Base-by-base conservation (phyloP, 2,888 invertebrate species). In the Orthonevra nobilis region DNA sequence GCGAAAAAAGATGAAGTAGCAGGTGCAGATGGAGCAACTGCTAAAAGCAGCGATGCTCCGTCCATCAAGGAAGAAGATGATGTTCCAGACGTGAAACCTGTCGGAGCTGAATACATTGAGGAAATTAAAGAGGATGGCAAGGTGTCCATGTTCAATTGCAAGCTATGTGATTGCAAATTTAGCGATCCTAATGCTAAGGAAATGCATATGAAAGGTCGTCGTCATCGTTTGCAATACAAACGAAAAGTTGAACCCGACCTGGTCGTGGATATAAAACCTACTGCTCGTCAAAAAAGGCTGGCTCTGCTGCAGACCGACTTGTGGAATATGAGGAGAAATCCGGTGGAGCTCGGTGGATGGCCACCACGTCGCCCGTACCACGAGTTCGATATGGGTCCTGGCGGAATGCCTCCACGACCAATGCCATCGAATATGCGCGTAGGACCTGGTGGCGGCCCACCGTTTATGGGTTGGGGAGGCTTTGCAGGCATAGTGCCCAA, bases 131-230 rank as follows among this genome's bases (percentile, higher is more conserved):
- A 94, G 83, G 96, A 96, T 83, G 97, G 97, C 87, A 93, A 93
- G 89, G 92, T 92, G 68, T 92, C 97, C 83, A 94, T 94, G 88
- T 98, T 97, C 90, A 96, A 96, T 90, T 98, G 98, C 90, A 97
- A 97, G 89, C 91, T 98, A 28, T 98, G 98, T 90, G 97, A 98
- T 89, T 98, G 98, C 90, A 95, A 96, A 85, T 98, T 98, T 91
- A 98, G 97, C 89, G 98, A 99, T 90, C 97, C 97, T 60, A 97
- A 97, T 89, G 98, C 98, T 82, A 98, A 98, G 90, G 97, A 98
- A 89, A 97, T 98, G 96, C 98, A 98, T 89, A 95, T 98, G 95
- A 97, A 97, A 89, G 98, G 98, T 32, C 92, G 98, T 30, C 91
- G 98, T 7, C 98, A 98, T 89, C 91, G 98, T 15, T 91, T 98